A percentile compares a stretch with the other conserved stretches of the same genome.
Conservation (phyloP, 2,113 vertebrate species). For the Seriola dumerili region DNA sequence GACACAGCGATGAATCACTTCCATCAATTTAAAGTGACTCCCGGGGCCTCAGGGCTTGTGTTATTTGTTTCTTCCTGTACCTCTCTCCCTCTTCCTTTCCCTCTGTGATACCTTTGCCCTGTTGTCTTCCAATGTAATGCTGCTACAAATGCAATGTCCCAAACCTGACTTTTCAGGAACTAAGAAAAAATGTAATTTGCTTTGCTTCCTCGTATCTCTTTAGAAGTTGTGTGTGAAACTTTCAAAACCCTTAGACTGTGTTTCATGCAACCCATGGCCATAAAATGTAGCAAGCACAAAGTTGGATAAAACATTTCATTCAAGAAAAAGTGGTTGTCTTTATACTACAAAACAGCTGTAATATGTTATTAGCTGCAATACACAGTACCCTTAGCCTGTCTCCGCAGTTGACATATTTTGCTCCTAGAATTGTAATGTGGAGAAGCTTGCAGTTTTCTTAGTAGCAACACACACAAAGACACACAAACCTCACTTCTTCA, state of each 20-base stretch:
- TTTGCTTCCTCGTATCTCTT: background rate
- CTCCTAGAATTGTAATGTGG: background rate
- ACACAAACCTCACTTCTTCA: conserved; percentile 39
- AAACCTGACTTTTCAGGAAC: conserved; percentile 28
- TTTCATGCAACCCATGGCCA: background rate
- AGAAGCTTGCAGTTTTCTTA: conserved; percentile 5
- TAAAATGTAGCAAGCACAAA: background rate
- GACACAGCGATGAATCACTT: conserved; percentile 59
- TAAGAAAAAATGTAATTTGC: background rate
- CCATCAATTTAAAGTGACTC: conserved; percentile 68
- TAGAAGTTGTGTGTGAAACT: conserved; percentile 16
- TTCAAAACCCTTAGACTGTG: background rate
- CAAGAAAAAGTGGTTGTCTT: background rate
- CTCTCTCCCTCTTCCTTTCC: conserved; percentile 12
- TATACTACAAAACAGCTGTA: background rate
- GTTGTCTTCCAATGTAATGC: conserved; percentile 40
- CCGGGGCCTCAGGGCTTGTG: conserved; percentile 31
- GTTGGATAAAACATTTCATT: background rate
- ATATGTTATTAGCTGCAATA: background rate
- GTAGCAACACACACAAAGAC: conserved; percentile 23
- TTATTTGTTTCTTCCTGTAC: conserved; percentile 61
- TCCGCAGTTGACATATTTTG: background rate
- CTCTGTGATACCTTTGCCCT: conserved; percentile 31
- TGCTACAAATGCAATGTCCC: conserved; percentile 32
- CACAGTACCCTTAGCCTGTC: background rate